phyloP scores from a whole-genome alignment of 2,797 vertebrate genomes.

The Enteromius mattozi region DNA sequence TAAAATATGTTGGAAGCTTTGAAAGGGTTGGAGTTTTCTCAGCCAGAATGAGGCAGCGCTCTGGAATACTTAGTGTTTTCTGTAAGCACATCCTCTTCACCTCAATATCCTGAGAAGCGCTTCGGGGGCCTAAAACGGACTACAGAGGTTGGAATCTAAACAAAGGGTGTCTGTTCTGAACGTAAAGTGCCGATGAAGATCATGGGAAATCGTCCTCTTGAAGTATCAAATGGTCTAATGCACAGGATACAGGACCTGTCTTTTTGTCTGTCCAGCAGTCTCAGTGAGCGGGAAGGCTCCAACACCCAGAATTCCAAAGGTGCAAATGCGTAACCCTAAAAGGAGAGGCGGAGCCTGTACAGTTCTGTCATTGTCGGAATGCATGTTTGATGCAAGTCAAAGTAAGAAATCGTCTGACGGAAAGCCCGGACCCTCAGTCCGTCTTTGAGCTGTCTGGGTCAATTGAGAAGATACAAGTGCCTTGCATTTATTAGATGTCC shows the following conservation, averaged over 20 bases:
- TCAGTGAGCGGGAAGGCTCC: conserved; percentile 81
- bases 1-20: conserved; percentile 61
- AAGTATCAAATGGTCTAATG: conserved; percentile 71
- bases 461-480: conserved; percentile 60
- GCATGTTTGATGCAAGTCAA: conserved; percentile 68
- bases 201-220: conserved; percentile 64
- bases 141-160: conserved; percentile 66
- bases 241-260: conserved; percentile 64
- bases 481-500: conserved; percentile 71
- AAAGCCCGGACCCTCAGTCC: conserved; percentile 65
- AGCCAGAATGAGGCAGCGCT: conserved; percentile 36
- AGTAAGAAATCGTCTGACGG: conserved; percentile 66
- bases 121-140: conserved; percentile 59
- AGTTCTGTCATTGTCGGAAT: conserved; percentile 73
- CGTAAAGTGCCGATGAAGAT: conserved; percentile 82
- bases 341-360: conserved; percentile 69
- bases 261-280: conserved; percentile 77
- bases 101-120: conserved; percentile 71
- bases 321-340: conserved; percentile 61
- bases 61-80: conserved; percentile 71
- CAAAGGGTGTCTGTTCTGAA: conserved; percentile 73
- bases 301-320: conserved; percentile 79
- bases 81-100: conserved; percentile 53
- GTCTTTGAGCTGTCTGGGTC: conserved; percentile 33
- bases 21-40: conserved; percentile 62